These are phyloP conservation scores for Orius insidiosus DNA, from an alignment of 1,140 invertebrate species.

Conservation along the genomic window DNA sequence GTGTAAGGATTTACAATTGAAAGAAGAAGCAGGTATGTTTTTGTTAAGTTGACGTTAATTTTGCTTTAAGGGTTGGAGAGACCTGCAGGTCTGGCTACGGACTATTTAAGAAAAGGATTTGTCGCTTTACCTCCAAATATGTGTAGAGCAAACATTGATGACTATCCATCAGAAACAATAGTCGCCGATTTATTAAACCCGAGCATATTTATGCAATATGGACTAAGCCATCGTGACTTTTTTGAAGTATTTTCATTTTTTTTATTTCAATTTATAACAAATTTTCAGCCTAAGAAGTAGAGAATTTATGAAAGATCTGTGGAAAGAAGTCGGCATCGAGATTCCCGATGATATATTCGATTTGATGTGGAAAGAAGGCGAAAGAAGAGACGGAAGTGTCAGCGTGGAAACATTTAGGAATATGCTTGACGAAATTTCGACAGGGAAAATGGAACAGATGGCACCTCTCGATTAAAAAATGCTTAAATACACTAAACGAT, in stretches of 20 bases:
- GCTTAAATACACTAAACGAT: no score
- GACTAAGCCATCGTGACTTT: background rate
- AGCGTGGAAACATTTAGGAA: constrained; percentile 18
- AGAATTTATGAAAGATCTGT: constrained; percentile 9
- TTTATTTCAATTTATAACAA: no score
- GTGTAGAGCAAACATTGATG: constrained; percentile 3
- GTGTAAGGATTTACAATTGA: no score
- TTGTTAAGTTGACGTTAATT: no score
- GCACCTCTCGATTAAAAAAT: background rate
- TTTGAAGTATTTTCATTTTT: no score
- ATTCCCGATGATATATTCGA: constrained; percentile 17
- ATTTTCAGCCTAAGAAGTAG: constrained; percentile 3
- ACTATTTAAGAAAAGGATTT: no score
- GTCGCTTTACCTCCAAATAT: no score
- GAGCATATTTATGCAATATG: constrained; percentile 15
- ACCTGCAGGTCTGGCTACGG: no score
- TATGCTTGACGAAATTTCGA: constrained; percentile 17
- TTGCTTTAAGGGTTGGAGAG: no score
- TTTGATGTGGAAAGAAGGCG: constrained; percentile 17
- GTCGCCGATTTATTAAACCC: constrained; percentile 9
- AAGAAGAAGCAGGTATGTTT: no score
- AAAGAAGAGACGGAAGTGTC: constrained; percentile 14
- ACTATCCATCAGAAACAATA: constrained; percentile 7
- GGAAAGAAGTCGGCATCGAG: constrained; percentile 9
- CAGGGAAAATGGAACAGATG: constrained; percentile 3